phyloP scores from a whole-genome alignment of 2,113 vertebrate genomes.

The Heptranchias perlo region DNA sequence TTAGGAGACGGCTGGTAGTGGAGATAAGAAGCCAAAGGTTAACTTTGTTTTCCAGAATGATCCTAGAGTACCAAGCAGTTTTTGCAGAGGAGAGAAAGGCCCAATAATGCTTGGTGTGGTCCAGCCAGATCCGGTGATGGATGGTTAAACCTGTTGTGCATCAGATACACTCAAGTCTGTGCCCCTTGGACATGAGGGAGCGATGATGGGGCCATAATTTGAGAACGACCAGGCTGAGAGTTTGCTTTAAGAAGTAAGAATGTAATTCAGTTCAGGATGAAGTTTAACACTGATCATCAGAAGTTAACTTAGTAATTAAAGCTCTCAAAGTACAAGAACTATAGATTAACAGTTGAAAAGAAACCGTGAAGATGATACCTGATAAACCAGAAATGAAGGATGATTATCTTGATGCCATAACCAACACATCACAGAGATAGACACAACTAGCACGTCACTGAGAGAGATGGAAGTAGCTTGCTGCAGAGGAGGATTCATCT shows the following conservation, averaged over 20 bases:
- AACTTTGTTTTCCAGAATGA: neutral
- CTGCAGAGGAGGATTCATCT: neutral
- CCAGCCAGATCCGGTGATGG: no score
- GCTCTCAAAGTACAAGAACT: neutral
- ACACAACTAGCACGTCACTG: neutral
- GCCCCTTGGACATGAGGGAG: neutral
- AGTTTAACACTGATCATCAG: neutral
- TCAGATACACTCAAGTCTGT: neutral
- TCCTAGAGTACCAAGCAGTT: neutral
- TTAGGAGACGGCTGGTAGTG: neutral
- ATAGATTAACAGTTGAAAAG: neutral
- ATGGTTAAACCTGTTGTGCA: neutral
- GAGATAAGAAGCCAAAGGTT: neutral
- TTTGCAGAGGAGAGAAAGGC: neutral
- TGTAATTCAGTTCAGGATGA: neutral
- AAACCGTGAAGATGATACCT: neutral
- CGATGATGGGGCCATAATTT: neutral
- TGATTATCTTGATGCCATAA: neutral
- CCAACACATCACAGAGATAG: neutral
- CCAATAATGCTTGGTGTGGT: neutral
- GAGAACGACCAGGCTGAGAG: neutral
- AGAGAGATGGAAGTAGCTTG: neutral
- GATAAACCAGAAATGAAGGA: neutral
- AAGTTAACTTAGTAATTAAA: neutral
- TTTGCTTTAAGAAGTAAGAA: neutral